Evolutionary conservation across 2,888 invertebrate species (phyloP), one percentile per base, ranked within the genome.

Genomic region (Harpagoxenus sublaevis): DNA sequence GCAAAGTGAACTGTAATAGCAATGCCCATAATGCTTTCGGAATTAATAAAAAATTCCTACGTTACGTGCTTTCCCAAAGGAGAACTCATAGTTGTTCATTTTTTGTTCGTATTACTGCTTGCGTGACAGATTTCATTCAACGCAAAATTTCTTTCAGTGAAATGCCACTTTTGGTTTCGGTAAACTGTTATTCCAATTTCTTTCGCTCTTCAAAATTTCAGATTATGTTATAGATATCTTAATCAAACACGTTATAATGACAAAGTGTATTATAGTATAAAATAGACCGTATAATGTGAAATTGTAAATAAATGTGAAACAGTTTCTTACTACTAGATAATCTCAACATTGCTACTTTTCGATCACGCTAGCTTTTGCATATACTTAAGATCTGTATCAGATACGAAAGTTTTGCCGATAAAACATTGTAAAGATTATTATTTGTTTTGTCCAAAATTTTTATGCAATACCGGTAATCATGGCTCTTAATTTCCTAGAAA

Each of bases 21-120:
- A 53, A 39, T 5, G 15, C 9, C 1, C 28, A 23, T 74, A 12
- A 74, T 63, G 45, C 18, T 73, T 63, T 73, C 1, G 4, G 45
- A 48, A 79, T 79, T 73, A 79, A 79, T 79, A 79, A 79, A 57
- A 45, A 18, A 68, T 79, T 79, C 15, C 45, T n/a, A 18, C 45
- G n/a, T 79, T 55, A 45, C 31, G 31, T 45, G n/a, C 55, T 60
- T 57, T 57, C 10, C n/a, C 15, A 71, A 57, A 31, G 42, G n/a
- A 45, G n/a, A 68, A 35, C 5, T 45, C 10, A 23, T 31, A 31
- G 3, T 9, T n/a, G 10, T 73, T 57, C 15, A 28, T 28, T 57
- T 79, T 73, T 60, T 57, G 23, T 23, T 71, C 45, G 31, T 71
- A 55, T 73, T 42, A 42, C 23, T 35, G 74, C n/a, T 79, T 23